Base-by-base conservation (phyloP, 2,888 invertebrate species). In the Sinohyriopsis cumingii region DNA sequence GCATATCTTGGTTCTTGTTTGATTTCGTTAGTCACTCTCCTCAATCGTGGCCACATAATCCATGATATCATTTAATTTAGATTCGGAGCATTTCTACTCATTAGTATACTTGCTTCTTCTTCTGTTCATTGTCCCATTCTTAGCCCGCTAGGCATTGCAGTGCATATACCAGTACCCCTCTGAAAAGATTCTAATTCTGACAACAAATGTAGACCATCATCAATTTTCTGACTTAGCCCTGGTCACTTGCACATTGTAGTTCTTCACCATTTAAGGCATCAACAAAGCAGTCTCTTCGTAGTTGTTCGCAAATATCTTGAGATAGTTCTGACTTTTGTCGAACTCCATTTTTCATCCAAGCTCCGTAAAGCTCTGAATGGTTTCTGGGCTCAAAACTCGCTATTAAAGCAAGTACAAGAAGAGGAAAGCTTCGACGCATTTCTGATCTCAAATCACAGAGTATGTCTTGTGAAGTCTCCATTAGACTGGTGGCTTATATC, bases 401-500 rank as follows among this genome's bases (percentile, higher is more conserved):
- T 19, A 25, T 22, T 55, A 65, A 25, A 56, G 65, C 25, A 22
- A 18, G 6, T 24, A 65, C 56, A 15, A 65, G 57, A 22, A 12
- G 25, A 24, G 3, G 18, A 25, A 1, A 65, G 45, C 25, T 56
- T n/a, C 24, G 22, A n/a, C 65, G 22, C 24, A 55, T 24, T 15
- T 56, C 56, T 19, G 65, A 57, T 6, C 19, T 18, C 24, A 65
- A 33, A 56, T 65, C 65, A 33, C 56, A 55, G 12, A 55, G 33
- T 25, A 65, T 28, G 22, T 19, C 54, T 55, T 56, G 55, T n/a
- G 65, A 55, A 20, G 24, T 53, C 18, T 55, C 65, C 20, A 24
- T 1, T n/a, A 65, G 33, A 33, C 65, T 65, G 22, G 28, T 56
- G 19, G 65, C 65, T 53, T 55, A 65, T 56, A 56, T 55, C 55